phyloP scores from a whole-genome alignment of 1,140 invertebrate genomes.

The Agraylea sexmaculata region DNA sequence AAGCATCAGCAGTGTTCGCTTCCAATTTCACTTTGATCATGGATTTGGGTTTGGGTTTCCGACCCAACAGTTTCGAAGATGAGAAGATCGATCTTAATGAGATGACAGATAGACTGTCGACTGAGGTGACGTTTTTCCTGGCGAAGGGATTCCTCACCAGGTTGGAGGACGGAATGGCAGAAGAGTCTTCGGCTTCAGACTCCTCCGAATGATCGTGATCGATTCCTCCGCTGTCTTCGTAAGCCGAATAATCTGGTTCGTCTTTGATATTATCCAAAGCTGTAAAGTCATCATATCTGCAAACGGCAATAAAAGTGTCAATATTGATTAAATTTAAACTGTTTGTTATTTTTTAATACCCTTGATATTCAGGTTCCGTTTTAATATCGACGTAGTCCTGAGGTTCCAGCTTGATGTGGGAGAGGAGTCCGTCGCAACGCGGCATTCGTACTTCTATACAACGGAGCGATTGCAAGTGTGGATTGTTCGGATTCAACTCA shows the following conservation, averaged over 20 bases:
- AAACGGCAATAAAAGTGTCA: conserved; percentile 1
- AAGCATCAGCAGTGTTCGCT: too few species aligned
- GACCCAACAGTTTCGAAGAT: too few species aligned
- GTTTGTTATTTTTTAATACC: conserved; percentile 5
- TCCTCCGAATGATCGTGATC: conserved; percentile 13
- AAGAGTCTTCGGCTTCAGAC: conserved; percentile 7
- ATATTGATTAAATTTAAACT: conserved; percentile 2
- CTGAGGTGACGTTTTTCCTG: conserved; percentile 14
- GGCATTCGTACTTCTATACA: conserved; percentile 23
- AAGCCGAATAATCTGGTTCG: conserved; percentile 12
- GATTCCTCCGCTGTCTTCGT: conserved; percentile 9
- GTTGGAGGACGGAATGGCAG: conserved; percentile 8
- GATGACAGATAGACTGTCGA: conserved; percentile 15
- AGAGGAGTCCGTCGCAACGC: conserved; percentile 25
- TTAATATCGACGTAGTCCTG: conserved; percentile 8
- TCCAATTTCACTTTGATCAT: too few species aligned
- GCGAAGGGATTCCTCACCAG: conserved; percentile 18
- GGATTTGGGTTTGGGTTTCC: too few species aligned
- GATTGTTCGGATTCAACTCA: conserved; percentile 20
- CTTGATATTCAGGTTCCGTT: conserved; percentile 18
- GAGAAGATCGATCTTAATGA: conserved; percentile 18
- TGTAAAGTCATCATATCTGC: conserved; percentile 8
- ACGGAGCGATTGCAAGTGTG: conserved; percentile 18
- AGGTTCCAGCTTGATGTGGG: conserved; percentile 12
- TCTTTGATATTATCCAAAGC: conserved; percentile 16